phyloP scores from a whole-genome alignment of 2,888 invertebrate species.

The Hemistola chrysoprasaria region DNA sequence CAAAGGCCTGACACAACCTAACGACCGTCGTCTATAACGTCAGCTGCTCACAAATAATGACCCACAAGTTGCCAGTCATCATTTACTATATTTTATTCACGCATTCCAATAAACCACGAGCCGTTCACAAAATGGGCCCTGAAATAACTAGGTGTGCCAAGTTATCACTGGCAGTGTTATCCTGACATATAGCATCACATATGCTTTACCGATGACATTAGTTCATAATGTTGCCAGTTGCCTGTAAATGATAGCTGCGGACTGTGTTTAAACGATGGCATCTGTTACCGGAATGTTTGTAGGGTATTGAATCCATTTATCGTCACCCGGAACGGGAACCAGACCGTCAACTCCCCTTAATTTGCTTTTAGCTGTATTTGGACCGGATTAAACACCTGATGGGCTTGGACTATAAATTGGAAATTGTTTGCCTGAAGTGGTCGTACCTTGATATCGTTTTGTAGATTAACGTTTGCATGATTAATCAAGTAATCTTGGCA shows the following conservation, averaged over 20 bases:
- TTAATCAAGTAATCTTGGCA: too few relatives aligned
- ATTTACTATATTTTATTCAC: too few relatives aligned
- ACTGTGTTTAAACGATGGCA: conserved; percentile 46
- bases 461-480: too few relatives aligned
- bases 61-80: too few relatives aligned
- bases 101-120: not conserved
- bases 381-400: too few relatives aligned
- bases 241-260: conserved; percentile 42
- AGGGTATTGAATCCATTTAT: conserved; percentile 48
- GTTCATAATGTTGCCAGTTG: conserved; percentile 46
- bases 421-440: conserved; percentile 6
- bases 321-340: conserved; percentile 29
- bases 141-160: conserved; percentile 27
- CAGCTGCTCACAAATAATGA: too few relatives aligned
- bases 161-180: conserved; percentile 32
- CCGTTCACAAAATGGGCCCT: not conserved
- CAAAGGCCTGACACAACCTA: too few relatives aligned
- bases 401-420: too few relatives aligned
- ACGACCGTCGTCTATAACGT: too few relatives aligned
- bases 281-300: conserved; percentile 47
- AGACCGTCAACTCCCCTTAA: conserved; percentile 20
- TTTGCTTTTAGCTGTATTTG: conserved; percentile 12
- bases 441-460: too few relatives aligned
- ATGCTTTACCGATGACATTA: conserved; percentile 42
- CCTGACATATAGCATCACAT: conserved; percentile 37